A percentile compares a stretch with the other conserved stretches of the same genome.
Evolutionary conservation across 2,888 invertebrate genomes (phyloP).

Genomic region (Epinotia nisella): DNA sequence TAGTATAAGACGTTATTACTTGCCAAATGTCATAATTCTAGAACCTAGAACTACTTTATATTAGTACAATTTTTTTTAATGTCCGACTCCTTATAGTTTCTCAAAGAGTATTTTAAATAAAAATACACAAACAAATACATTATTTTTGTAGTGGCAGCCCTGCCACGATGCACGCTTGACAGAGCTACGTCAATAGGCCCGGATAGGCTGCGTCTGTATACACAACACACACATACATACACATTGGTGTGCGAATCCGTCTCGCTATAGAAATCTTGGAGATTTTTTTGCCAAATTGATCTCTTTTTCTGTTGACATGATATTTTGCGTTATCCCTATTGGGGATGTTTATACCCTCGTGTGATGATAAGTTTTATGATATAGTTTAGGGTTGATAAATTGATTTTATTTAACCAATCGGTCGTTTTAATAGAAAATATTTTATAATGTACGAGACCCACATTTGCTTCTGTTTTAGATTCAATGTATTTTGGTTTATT

Average conservation of each 20-base stretch:
- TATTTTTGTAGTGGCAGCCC: constrained; percentile 57
- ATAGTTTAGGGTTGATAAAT: background rate
- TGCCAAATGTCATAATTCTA: no score
- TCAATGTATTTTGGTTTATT: no score
- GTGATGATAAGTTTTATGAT: constrained; percentile 26
- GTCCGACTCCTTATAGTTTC: no score
- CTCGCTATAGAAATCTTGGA: constrained; percentile 36
- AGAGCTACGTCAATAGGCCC: constrained; percentile 72
- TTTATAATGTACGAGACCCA: no score
- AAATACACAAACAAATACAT: background rate
- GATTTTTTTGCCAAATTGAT: constrained; percentile 44
- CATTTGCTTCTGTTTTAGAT: no score
- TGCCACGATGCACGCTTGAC: constrained; percentile 69
- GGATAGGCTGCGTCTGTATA: constrained; percentile 48
- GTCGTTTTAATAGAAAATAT: background rate
- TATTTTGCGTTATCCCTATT: constrained; percentile 34
- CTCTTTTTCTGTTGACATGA: constrained; percentile 43
- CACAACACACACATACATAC: constrained; percentile 6
- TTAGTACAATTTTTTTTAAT: no score
- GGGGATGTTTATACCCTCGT: constrained; percentile 9
- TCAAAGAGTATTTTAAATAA: no score
- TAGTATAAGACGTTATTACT: no score
- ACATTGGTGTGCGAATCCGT: constrained; percentile 31
- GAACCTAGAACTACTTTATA: no score
- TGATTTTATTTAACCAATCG: background rate